Percentiles rank a stretch among this genome's conserved stretches.
phyloP scores from a whole-genome alignment of 2,797 vertebrate species.

The Holocentrus rufus region DNA sequence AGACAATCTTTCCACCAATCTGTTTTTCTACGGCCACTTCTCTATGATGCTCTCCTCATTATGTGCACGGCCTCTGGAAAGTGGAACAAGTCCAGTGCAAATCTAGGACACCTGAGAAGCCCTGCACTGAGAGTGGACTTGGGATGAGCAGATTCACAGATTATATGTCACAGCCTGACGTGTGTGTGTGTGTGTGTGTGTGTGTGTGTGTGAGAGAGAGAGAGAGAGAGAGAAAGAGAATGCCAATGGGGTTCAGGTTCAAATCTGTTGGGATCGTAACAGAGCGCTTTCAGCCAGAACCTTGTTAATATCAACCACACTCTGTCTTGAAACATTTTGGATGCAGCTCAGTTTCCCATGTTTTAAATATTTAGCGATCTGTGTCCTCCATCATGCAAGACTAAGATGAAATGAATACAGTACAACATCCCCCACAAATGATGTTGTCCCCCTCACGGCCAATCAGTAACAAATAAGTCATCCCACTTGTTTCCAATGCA shows the following conservation, averaged over 20 bases:
- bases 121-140: constrained; percentile 32
- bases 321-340: constrained; percentile 7
- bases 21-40: constrained; percentile 6
- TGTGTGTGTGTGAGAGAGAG: background rate
- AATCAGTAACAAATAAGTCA: too few relatives aligned
- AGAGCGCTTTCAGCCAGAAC: background rate
- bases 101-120: constrained; percentile 62
- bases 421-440: too few relatives aligned
- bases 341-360: background rate
- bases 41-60: constrained; percentile 15
- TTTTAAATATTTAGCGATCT: constrained; percentile 3
- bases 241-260: constrained; percentile 31
- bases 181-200: constrained; percentile 16
- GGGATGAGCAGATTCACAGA: constrained; percentile 31
- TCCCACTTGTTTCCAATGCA: too few relatives aligned
- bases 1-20: constrained; percentile 12
- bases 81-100: constrained; percentile 43
- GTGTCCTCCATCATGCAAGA: background rate
- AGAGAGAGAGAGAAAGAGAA: constrained; percentile 6
- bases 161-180: constrained; percentile 23
- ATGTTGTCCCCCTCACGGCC: too few relatives aligned
- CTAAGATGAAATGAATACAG: background rate
- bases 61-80: constrained; percentile 38
- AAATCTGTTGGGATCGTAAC: constrained; percentile 21
- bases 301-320: background rate